Base-by-base conservation (phyloP, 2,797 vertebrate genomes). In the Gobionotothen gibberifrons region DNA sequence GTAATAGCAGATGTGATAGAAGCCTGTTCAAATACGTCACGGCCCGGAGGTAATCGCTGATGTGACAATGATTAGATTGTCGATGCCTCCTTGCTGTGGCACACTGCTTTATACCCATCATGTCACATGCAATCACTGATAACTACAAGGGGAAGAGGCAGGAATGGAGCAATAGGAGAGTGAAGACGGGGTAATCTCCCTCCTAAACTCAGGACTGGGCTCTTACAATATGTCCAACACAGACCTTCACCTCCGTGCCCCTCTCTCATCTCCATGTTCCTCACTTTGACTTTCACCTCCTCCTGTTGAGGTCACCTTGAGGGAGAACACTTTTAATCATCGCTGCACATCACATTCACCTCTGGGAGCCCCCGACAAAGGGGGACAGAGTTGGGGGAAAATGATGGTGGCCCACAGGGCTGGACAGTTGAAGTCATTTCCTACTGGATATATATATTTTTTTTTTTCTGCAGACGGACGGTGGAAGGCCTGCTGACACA, bases 251-350 rank as follows among this genome's bases (percentile, higher is more conserved):
- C 84, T 69, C 56, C 55, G 1, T 51, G 61, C 43, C 68, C 71
- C 61, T 71, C 78, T 75, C 84, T 90, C 79, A 82, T 87, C 79
- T 85, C 79, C 76, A 76, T 43, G 74, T 83, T 80, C 62, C 68
- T 84, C 72, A 61, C 65, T 83, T 86, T 89, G 90, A 90, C 90
- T 92, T 91, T 92, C 86, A 90, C 85, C 87, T 81, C 84, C 76
- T 69, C 67, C 55, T 81, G 84, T 89, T 80, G 76, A 81, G 91
- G 93, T 94, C 93, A 93, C 94, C 92, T 93, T 93, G 82, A 87
- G 88, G 89, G 84, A 82, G 77, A 76, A 89, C 93, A 93, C 90
- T 93, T 95, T 93, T 94, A 94, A 94, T 95, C 93, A 93, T 91
- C 81, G 77, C 46, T 92, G 86, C 83, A 82, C 84, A 91, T 93